Evolutionary conservation across 2,113 vertebrate genomes (phyloP).

Genomic region (Leptobrachium ailaonicum): DNA sequence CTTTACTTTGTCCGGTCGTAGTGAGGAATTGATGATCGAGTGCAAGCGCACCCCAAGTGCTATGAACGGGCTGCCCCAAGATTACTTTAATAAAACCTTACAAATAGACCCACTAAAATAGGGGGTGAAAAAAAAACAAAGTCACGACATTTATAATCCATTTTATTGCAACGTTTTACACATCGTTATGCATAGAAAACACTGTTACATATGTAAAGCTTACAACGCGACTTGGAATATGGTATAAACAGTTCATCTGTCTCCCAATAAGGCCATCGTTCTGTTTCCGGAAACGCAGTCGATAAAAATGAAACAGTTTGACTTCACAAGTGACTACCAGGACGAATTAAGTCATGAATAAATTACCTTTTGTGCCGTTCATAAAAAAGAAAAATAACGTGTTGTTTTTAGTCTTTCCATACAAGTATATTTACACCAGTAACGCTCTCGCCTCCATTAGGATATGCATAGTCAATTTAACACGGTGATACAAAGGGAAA

Average conservation of each 20-base stretch:
- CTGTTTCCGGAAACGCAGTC: not conserved
- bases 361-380: not conserved
- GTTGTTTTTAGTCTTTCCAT: not conserved
- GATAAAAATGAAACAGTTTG: not conserved
- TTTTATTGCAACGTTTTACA: conserved; percentile 30
- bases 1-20: too few species aligned
- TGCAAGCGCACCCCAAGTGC: too few species aligned
- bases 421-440: not conserved
- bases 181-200: conserved; percentile 14
- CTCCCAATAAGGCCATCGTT: conserved; percentile 7
- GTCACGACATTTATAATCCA: not conserved
- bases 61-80: too few species aligned
- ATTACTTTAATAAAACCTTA: too few species aligned
- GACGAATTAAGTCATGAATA: not conserved
- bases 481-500: too few species aligned
- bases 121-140: not conserved
- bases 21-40: too few species aligned
- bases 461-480: too few species aligned
- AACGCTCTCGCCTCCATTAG: not conserved
- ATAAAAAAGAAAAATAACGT: not conserved
- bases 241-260: not conserved
- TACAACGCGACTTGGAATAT: not conserved
- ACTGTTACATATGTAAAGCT: conserved; percentile 18
- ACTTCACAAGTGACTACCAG: not conserved
- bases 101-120: not conserved